Evolutionary conservation across 2,888 invertebrate genomes (phyloP).

Genomic region (Cremastinae sp.): DNA sequence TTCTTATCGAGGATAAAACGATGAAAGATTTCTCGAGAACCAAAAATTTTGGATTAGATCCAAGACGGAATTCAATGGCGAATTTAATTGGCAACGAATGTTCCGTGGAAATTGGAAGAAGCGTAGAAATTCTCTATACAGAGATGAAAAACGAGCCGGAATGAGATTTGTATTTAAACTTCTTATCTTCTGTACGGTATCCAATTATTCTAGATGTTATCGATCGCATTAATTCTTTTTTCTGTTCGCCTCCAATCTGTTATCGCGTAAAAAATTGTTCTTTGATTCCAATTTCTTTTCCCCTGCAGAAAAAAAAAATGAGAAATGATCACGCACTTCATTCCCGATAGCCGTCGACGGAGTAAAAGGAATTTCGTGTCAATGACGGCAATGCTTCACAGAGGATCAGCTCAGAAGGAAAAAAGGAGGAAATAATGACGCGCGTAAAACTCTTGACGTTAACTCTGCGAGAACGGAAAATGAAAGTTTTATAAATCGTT

Average conservation of each 20-base stretch:
- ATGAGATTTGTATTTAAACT: conserved; percentile 35
- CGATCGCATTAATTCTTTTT: too few relatives aligned
- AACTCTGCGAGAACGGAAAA: background rate
- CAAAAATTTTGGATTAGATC: background rate
- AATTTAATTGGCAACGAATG: background rate
- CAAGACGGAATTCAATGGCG: background rate
- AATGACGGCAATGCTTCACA: conserved; percentile 12
- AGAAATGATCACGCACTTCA: conserved; percentile 2
- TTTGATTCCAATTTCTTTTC: conserved; percentile 42
- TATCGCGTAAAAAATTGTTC: conserved; percentile 55
- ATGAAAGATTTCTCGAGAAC: background rate
- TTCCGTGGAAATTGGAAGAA: background rate
- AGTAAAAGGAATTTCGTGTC: conserved; percentile 33
- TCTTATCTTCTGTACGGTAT: conserved; percentile 53
- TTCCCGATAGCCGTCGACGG: conserved; percentile 7
- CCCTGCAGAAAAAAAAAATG: conserved; percentile 1
- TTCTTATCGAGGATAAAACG: too few relatives aligned
- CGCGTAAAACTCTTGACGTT: background rate
- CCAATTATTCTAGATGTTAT: conserved; percentile 45
- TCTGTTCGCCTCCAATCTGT: conserved; percentile 31
- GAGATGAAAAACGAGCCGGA: background rate
- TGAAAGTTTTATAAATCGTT: conserved; percentile 21
- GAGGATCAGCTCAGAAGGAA: background rate
- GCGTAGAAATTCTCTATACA: background rate
- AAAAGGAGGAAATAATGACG: background rate